Base-by-base conservation (phyloP, 2,113 vertebrate genomes). In the Dasyornis broadbenti region DNA sequence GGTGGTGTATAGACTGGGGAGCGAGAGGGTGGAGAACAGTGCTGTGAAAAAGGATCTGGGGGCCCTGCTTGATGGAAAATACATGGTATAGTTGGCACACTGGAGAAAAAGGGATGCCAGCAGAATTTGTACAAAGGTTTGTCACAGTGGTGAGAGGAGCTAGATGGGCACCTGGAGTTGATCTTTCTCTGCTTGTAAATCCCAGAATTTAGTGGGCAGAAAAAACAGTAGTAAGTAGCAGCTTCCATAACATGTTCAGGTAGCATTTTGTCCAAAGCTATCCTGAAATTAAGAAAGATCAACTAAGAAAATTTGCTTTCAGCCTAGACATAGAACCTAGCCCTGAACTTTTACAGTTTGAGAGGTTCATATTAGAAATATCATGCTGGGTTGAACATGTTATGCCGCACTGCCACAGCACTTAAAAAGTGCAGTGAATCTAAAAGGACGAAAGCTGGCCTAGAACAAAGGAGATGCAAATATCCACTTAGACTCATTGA, bases 21-120 rank as follows among this genome's bases (percentile, higher is more conserved):
- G 53, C 4, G 33, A 60, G 9, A 44, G 17, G 14, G 11, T 33
- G 10, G 27, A 53, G 8, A 45, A 6, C 7, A 53, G 54, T 7
- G 8, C 15, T 8, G 9, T 1, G 8, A 23, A 86, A 44, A 45
- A 10, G 15, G 8, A 24, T 6, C 12, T 53, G 15, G 1, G 14
- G 3, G 2, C 37, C 5, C 27, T 60, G 27, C 2, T 33, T 0
- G 0, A 10, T 33, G 23, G 23, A 2, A 53, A 37, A 7, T 7
- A 20, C 26, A 17, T 68, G 23, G 31, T 26, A 19, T 23, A 47
- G 64, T 5, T 47, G 44, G n/a, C 22, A 26, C 42, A n/a, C 44
- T 66, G 17, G 42, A 66, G 42, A 8, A 11, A 11, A 45, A 45
- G 52, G 52, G 28, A 16, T 53, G 52, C 15, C 31, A 61, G 28